Percentiles rank a stretch among this genome's conserved stretches.
Conservation (phyloP, 2,888 invertebrate genomes). For the Exephanes ischioxanthus region DNA sequence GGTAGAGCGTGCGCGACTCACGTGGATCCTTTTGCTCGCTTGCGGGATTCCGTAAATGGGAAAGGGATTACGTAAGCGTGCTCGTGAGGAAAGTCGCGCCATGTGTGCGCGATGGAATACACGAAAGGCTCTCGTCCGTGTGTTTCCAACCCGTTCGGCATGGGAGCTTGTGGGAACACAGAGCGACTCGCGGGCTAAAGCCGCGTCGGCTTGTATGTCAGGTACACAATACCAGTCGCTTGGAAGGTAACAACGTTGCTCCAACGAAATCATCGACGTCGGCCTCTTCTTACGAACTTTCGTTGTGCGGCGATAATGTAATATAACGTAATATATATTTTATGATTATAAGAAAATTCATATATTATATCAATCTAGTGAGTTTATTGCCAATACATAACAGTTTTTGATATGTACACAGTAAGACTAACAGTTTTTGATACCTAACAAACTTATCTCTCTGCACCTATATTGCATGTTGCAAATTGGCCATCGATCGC, state of each 20-base stretch:
- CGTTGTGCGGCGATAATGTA: no score
- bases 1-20: constrained; percentile 56
- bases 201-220: neutral
- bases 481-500: no score
- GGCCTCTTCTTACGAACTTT: no score
- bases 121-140: constrained; percentile 6
- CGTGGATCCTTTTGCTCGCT: constrained; percentile 62
- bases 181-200: neutral
- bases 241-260: neutral
- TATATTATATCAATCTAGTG: no score
- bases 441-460: no score
- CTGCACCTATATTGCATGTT: no score
- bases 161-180: constrained; percentile 30
- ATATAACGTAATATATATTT: neutral
- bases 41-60: constrained; percentile 72
- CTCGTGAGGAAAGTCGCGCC: constrained; percentile 28
- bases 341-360: neutral
- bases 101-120: constrained; percentile 8
- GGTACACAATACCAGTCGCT: neutral
- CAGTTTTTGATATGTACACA: no score
- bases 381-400: no score
- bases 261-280: no score
- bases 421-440: no score
- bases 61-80: constrained; percentile 73
- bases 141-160: neutral